Evolutionary conservation across 2,888 invertebrate genomes (phyloP).

Genomic region (Keiferia lycopersicella): DNA sequence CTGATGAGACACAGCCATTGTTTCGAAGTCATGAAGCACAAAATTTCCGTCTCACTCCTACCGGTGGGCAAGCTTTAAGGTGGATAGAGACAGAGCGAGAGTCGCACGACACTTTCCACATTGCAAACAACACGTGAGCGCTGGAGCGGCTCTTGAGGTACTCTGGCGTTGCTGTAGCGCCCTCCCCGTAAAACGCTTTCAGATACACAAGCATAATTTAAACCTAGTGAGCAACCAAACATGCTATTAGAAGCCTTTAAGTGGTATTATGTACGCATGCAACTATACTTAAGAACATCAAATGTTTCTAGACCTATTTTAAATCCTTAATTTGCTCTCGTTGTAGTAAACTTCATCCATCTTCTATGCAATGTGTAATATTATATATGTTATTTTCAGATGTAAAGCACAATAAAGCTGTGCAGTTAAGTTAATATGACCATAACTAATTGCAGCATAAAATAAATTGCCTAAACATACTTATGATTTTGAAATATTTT

Average conservation of each 20-base stretch:
- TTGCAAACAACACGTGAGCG: constrained; percentile 57
- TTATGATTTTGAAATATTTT: background rate
- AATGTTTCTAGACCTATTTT: background rate
- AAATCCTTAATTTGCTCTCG: background rate
- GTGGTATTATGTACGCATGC: background rate
- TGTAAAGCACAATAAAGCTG: background rate
- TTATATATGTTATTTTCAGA: background rate
- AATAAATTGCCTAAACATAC: background rate
- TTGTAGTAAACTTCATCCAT: background rate
- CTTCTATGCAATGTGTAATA: background rate
- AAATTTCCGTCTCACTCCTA: constrained; percentile 41
- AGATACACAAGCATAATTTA: constrained; percentile 29
- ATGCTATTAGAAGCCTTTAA: background rate
- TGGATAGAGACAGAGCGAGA: constrained; percentile 41
- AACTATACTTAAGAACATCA: background rate
- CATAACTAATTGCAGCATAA: constrained; percentile 15
- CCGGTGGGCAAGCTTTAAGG: constrained; percentile 30
- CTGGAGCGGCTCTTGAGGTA: constrained; percentile 47
- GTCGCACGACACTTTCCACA: constrained; percentile 39
- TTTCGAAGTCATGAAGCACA: constrained; percentile 33
- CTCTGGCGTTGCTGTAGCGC: constrained; percentile 47
- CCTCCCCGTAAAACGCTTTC: constrained; percentile 45
- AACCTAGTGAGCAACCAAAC: background rate
- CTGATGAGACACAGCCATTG: constrained; percentile 75
- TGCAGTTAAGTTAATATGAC: background rate